phyloP scores from a whole-genome alignment of 2,888 invertebrate species.

The Liposcelis brunnea region DNA sequence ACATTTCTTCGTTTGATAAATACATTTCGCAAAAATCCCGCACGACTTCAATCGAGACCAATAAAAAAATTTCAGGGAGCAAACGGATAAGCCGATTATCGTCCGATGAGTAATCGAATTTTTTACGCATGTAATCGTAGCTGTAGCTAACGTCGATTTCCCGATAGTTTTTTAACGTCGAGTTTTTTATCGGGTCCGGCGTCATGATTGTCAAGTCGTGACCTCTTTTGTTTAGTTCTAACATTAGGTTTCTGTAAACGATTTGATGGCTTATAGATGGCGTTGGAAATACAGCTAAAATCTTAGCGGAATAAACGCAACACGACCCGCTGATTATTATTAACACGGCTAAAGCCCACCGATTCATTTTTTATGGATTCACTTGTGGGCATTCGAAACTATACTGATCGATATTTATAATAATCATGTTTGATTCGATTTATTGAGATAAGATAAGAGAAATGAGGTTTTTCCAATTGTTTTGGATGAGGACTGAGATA shows the following conservation, averaged over 20 bases:
- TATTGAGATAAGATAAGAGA: too few species aligned
- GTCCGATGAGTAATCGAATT: slow-evolving; percentile 4
- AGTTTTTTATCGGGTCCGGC: background rate
- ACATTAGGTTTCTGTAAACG: slow-evolving; percentile 14
- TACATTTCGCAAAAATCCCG: slow-evolving; percentile 1
- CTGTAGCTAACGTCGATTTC: slow-evolving; percentile 3
- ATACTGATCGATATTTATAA: too few species aligned
- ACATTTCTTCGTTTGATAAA: background rate
- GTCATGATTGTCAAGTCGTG: slow-evolving; percentile 15
- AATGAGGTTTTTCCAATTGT: too few species aligned
- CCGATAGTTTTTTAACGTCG: background rate
- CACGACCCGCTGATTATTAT: too few species aligned
- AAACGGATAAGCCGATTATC: background rate
- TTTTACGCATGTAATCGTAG: background rate
- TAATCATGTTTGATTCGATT: too few species aligned
- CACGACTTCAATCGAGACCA: background rate
- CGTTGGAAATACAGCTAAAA: slow-evolving; percentile 16
- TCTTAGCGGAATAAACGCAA: too few species aligned
- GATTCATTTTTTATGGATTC: too few species aligned
- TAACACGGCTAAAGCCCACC: background rate
- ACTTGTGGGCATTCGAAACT: too few species aligned
- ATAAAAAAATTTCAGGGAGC: slow-evolving; percentile 3
- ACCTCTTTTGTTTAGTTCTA: slow-evolving; percentile 15
- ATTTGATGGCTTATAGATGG: slow-evolving; percentile 16
- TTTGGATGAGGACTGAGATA: too few species aligned